These are phyloP conservation scores for Amphipyra berbera DNA, from an alignment of 2,888 invertebrate species.

Conservation along the genomic window DNA sequence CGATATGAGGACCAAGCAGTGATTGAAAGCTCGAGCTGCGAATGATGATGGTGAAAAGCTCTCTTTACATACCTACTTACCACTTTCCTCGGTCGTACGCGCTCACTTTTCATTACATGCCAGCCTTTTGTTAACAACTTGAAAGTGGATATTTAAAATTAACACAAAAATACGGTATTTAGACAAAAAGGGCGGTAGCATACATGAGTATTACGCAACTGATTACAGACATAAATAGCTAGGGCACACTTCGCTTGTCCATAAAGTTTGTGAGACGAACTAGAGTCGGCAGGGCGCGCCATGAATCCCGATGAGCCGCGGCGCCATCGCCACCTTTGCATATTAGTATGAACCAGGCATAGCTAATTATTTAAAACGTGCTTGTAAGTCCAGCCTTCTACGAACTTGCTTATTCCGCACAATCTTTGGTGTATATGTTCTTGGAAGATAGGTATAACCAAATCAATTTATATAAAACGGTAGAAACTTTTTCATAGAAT, in stretches of 20 bases:
- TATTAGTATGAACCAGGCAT: conserved; percentile 73
- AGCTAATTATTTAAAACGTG: conserved; percentile 76
- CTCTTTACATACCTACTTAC: too few species aligned
- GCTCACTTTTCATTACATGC: too few species aligned
- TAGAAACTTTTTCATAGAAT: conserved; percentile 27
- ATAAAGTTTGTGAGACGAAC: conserved; percentile 51
- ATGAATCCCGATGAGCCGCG: conserved; percentile 80
- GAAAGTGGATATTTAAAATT: too few species aligned
- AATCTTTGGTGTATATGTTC: conserved; percentile 44
- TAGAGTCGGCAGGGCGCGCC: conserved; percentile 58
- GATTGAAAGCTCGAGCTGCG: too few species aligned
- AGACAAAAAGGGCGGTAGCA: conserved; percentile 3
- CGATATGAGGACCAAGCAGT: too few species aligned
- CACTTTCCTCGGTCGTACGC: too few species aligned
- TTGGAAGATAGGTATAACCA: conserved; percentile 45
- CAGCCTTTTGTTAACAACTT: too few species aligned
- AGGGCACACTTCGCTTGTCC: conserved; percentile 45
- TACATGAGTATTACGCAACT: conserved; percentile 5
- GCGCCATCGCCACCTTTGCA: conserved; percentile 77
- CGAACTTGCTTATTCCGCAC: conserved; percentile 46
- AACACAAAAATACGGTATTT: neutral
- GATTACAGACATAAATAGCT: conserved; percentile 28
- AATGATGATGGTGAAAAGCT: too few species aligned
- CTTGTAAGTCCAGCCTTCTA: conserved; percentile 55
- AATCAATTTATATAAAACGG: conserved; percentile 26